These are phyloP conservation scores for Scyliorhinus canicula DNA, from an alignment of 2,797 vertebrate genomes.

Conservation along the genomic window DNA sequence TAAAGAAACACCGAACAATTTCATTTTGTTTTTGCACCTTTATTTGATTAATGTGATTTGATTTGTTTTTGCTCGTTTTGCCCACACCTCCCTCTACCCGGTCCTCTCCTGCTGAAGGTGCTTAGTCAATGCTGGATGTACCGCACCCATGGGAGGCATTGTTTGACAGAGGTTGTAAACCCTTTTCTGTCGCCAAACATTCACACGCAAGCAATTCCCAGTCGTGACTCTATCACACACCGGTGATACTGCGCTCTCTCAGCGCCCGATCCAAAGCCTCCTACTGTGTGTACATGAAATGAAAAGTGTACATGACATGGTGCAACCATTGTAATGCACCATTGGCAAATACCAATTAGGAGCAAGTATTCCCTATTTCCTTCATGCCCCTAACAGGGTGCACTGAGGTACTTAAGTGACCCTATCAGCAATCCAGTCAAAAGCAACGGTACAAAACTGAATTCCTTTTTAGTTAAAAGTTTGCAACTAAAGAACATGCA, in stretches of 20 bases:
- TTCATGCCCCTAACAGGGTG: not conserved
- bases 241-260: too few relatives aligned
- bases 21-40: not conserved
- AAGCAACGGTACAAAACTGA: not conserved
- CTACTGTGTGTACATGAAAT: too few relatives aligned
- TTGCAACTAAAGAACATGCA: too few relatives aligned
- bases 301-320: too few relatives aligned
- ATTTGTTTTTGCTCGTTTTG: not conserved
- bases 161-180: not conserved
- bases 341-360: too few relatives aligned
- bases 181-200: too few relatives aligned
- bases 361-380: too few relatives aligned
- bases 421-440: not conserved
- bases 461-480: not conserved
- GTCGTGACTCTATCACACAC: too few relatives aligned
- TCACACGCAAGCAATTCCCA: not conserved
- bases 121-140: not conserved
- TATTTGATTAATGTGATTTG: not conserved
- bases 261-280: too few relatives aligned
- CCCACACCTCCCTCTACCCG: not conserved
- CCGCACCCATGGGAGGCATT: not conserved
- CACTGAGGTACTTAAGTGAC: not conserved
- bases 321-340: too few relatives aligned
- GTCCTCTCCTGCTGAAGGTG: not conserved
- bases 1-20: not conserved